Evolutionary conservation across 1,140 invertebrate species (phyloP), one percentile per base, ranked within the genome.

Genomic region (Metopolophium dirhodum): DNA sequence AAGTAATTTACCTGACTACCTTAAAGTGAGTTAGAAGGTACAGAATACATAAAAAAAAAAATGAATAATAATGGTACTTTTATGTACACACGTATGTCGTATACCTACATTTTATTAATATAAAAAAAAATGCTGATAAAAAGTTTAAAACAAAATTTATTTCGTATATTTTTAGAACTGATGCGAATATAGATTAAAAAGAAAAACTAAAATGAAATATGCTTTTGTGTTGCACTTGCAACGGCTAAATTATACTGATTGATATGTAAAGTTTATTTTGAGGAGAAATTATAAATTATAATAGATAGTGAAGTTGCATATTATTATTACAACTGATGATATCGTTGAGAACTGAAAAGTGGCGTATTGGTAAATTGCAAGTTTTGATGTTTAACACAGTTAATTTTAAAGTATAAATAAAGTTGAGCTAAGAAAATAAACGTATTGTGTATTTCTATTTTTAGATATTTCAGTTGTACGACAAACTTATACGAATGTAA

Each of bases 131-230:
- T 30, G 30, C 61, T 77, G 30, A n/a, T 77, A 77, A 77, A 77
- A 77, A 77, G 30, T 77, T 77, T 68, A 68, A 77, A 77, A 77
- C 61, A 77, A 77, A 77, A 77, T 18, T 18, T 68, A 77, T 77
- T 77, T 77, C 14, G 61, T 77, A 77, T n/a, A n/a, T 77, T 77
- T 77, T 77, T 77, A n/a, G 61, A 77, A 77, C 61, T 77, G 61
- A n/a, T 77, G 61, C 61, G n/a, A 77, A n/a, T 77, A n/a, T n/a
- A 77, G 61, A 77, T 77, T 77, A 77, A 77, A 77, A 77, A 77
- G 61, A 77, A 77, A 77, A 77, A 77, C 61, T 77, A 77, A 77
- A 77, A 77, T 77, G 61, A 77, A 77, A 77, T 77, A 77, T 77
- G 61, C 30, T 77, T 68, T 77, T n/a, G 30, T 77, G 30, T 77